Conservation (phyloP, 2,888 invertebrate species). For the Pteria penguin region DNA sequence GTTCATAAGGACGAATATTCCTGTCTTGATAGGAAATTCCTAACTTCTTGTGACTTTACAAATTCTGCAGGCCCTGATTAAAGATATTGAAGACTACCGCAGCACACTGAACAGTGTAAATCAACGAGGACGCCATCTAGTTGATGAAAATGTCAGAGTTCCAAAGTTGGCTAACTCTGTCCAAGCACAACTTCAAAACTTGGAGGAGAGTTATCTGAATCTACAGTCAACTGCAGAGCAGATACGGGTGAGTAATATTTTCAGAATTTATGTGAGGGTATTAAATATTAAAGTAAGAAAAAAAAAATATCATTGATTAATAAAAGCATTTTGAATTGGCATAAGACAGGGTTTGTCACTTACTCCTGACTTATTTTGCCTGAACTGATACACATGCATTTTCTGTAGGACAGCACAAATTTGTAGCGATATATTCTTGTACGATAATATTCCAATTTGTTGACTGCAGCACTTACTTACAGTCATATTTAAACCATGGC, state of each 20-base stretch:
- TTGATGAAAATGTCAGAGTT: constrained; percentile 85
- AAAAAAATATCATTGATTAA: no score
- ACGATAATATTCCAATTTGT: no score
- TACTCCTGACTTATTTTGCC: neutral
- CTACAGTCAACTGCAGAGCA: constrained; percentile 93
- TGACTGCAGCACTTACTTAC: no score
- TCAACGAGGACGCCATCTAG: constrained; percentile 90
- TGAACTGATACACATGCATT: neutral
- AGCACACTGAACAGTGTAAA: constrained; percentile 89
- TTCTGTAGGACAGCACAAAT: no score
- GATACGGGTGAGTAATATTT: constrained; percentile 84
- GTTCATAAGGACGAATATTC: no score
- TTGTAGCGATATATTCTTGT: no score
- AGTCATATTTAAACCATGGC: no score
- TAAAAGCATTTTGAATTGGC: no score
- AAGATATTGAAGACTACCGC: constrained; percentile 89
- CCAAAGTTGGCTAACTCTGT: constrained; percentile 89
- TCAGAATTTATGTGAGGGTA: no score
- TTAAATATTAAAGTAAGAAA: no score
- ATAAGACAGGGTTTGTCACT: neutral
- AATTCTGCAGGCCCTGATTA: constrained; percentile 79
- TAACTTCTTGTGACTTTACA: no score
- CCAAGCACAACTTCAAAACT: constrained; percentile 91
- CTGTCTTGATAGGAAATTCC: no score
- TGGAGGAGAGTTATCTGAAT: constrained; percentile 95